Percentiles rank a stretch among this genome's conserved stretches.
phyloP scores from a whole-genome alignment of 2,888 invertebrate species.

The Herminia tarsipennalis region DNA sequence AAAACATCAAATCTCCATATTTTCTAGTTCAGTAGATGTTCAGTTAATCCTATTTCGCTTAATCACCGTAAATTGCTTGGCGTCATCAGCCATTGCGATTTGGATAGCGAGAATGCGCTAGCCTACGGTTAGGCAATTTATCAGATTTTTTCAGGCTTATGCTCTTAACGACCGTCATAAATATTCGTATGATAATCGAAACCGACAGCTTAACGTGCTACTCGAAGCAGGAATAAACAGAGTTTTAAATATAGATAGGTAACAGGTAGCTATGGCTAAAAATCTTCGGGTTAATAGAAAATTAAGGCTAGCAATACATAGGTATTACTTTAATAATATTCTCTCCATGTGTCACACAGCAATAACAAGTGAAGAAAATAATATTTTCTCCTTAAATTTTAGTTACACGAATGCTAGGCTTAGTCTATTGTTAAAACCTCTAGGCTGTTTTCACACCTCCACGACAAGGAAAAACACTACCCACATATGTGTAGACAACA shows the following conservation, averaged over 20 bases:
- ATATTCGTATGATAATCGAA: conserved; percentile 7
- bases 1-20: background rate
- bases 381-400: too few relatives aligned
- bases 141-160: conserved; percentile 7
- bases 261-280: too few relatives aligned
- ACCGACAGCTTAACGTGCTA: conserved; percentile 7
- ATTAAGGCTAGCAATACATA: too few relatives aligned
- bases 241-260: background rate
- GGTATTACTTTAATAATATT: too few relatives aligned
- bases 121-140: conserved; percentile 8
- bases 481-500: too few relatives aligned
- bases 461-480: too few relatives aligned
- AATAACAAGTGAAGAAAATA: too few relatives aligned
- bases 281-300: too few relatives aligned
- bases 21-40: background rate
- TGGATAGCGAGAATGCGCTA: conserved; percentile 1
- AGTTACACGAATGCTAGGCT: too few relatives aligned
- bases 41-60: background rate
- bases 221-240: background rate
- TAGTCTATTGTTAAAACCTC: too few relatives aligned
- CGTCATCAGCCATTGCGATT: background rate
- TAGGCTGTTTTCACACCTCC: too few relatives aligned
- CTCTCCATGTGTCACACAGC: too few relatives aligned
- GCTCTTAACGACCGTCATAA: conserved; percentile 11
- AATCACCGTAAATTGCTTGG: background rate